Conservation (phyloP, 2,113 vertebrate genomes). For the Psammodynastes pulverulentus region DNA sequence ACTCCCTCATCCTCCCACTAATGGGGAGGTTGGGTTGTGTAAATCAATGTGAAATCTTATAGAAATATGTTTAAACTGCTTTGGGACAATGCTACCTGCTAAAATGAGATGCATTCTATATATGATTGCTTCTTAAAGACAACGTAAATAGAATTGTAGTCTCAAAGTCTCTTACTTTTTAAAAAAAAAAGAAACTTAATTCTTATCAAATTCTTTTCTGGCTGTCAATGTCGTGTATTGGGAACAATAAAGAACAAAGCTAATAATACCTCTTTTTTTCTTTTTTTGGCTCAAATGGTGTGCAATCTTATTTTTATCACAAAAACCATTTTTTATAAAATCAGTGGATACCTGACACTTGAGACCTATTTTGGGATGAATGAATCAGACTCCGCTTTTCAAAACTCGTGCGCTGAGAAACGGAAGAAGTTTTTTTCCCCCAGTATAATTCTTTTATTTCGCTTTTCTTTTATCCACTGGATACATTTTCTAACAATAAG, state of each 20-base stretch:
- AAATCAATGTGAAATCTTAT: background rate
- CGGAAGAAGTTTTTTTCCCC: background rate
- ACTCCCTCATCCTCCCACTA: background rate
- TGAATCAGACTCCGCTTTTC: background rate
- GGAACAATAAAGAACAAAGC: background rate
- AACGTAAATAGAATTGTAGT: background rate
- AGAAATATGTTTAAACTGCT: rapidly evolving
- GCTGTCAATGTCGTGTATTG: background rate
- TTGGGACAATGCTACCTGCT: background rate
- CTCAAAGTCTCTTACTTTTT: background rate
- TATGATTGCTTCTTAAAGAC: background rate
- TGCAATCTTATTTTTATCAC: background rate
- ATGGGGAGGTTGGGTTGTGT: background rate
- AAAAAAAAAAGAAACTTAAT: background rate
- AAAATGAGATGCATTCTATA: background rate
- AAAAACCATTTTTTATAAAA: background rate
- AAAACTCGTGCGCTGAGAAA: background rate
- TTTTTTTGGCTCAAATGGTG: background rate
- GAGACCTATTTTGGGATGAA: background rate
- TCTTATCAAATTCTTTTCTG: background rate
- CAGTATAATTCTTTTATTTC: background rate
- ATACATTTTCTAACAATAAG: background rate
- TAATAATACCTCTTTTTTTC: background rate
- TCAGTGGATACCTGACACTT: background rate
- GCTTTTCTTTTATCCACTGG: background rate